Percentiles rank a stretch among this genome's conserved stretches.
These are phyloP conservation scores for Girardinichthys multiradiatus DNA, from an alignment of 2,113 vertebrate species.

Conservation along the genomic window DNA sequence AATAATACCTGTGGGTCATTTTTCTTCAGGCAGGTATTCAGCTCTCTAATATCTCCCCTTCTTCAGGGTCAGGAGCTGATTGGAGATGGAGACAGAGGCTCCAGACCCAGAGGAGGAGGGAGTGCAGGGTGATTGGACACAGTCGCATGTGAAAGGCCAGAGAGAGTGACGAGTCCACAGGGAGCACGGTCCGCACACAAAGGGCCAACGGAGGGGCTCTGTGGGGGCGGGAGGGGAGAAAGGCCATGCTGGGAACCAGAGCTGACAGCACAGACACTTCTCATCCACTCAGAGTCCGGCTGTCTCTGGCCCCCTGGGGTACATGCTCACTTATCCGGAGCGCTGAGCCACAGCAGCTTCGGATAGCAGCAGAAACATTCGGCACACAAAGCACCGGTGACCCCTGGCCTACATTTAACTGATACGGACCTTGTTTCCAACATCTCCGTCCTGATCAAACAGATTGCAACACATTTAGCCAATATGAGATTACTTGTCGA, in stretches of 20 bases:
- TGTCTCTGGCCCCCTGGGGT: conserved; percentile 76
- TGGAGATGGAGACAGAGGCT: conserved; percentile 62
- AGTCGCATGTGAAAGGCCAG: conserved; percentile 82
- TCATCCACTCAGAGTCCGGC: conserved; percentile 60
- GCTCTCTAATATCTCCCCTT: conserved; percentile 5
- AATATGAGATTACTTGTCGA: neutral
- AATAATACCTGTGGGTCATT: conserved; percentile 6
- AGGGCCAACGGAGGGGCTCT: conserved; percentile 62
- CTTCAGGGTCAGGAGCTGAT: conserved; percentile 53
- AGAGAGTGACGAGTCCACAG: conserved; percentile 72
- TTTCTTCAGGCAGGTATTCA: conserved; percentile 30
- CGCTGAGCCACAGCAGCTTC: conserved; percentile 43
- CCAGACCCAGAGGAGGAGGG: conserved; percentile 57
- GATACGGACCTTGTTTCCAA: conserved; percentile 42
- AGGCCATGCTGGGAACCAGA: conserved; percentile 79
- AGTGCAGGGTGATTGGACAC: conserved; percentile 79
- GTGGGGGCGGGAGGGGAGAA: conserved; percentile 50
- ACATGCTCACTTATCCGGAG: conserved; percentile 53
- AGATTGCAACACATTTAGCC: conserved; percentile 34
- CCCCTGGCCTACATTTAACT: conserved; percentile 65
- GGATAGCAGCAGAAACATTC: conserved; percentile 32
- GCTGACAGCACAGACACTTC: conserved; percentile 79
- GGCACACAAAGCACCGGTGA: conserved; percentile 57
- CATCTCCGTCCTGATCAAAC: conserved; percentile 28
- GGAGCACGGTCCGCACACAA: conserved; percentile 77